A percentile compares a stretch with the other conserved stretches of the same genome.
phyloP scores from a whole-genome alignment of 2,888 invertebrate genomes.

The Pheosia gnoma region DNA sequence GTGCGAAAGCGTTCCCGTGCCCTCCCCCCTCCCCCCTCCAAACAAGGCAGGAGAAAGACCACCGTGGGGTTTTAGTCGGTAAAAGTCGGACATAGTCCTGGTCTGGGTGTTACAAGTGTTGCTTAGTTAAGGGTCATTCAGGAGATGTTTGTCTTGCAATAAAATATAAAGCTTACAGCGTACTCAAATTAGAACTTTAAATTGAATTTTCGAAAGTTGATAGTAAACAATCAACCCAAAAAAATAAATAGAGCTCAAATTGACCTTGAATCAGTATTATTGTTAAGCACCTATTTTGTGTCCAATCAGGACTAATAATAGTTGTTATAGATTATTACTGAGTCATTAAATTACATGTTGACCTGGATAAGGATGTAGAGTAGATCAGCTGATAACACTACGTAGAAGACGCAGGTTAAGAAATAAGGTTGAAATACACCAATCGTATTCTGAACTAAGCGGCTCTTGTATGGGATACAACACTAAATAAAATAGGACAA shows the following conservation, averaged over 20 bases:
- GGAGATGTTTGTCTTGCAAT: too few species aligned
- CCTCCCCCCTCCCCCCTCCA: too few species aligned
- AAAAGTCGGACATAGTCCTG: too few species aligned
- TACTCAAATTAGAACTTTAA: neutral
- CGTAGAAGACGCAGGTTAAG: neutral
- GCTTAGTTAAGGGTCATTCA: too few species aligned
- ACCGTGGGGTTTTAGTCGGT: too few species aligned
- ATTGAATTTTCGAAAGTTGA: conserved; percentile 45
- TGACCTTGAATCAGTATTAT: conserved; percentile 36
- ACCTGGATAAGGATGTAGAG: neutral
- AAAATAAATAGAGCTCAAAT: conserved; percentile 9
- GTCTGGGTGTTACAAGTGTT: too few species aligned
- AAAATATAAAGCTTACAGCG: too few species aligned
- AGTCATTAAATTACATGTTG: conserved; percentile 29
- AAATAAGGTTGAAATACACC: neutral
- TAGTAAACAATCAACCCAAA: conserved; percentile 41
- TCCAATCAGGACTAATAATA: conserved; percentile 11
- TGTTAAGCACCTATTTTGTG: conserved; percentile 19
- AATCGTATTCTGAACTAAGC: too few species aligned
- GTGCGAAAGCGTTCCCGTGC: too few species aligned
- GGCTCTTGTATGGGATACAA: too few species aligned
- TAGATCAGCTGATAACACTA: neutral
- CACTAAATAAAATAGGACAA: too few species aligned
- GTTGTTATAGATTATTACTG: conserved; percentile 4
- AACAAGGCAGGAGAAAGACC: too few species aligned